Evolutionary conservation across 2,797 vertebrate species (phyloP).

Genomic region (Eulemur rubriventer): DNA sequence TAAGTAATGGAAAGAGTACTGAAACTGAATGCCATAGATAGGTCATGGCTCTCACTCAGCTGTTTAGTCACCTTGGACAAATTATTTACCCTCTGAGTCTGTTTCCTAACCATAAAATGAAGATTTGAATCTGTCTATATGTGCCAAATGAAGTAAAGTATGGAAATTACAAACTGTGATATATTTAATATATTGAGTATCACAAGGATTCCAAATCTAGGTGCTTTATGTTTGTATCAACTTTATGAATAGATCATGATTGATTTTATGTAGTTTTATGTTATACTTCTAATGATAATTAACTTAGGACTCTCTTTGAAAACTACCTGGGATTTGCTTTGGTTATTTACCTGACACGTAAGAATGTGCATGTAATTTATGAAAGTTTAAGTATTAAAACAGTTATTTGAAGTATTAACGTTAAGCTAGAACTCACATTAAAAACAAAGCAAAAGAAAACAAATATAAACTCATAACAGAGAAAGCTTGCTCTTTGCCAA

Average conservation of each 20-base stretch:
- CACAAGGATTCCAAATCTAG: conserved; percentile 22
- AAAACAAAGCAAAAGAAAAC: neutral
- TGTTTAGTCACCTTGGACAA: neutral
- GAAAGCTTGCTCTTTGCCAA: conserved; percentile 3
- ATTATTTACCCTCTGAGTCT: neutral
- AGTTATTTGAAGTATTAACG: conserved; percentile 27
- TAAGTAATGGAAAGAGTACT: neutral
- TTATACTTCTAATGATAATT: conserved; percentile 38
- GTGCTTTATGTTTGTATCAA: neutral
- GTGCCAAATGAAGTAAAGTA: neutral
- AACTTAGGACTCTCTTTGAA: conserved; percentile 45
- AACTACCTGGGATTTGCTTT: conserved; percentile 8
- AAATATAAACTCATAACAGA: neutral
- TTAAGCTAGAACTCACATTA: conserved; percentile 2
- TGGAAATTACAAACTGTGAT: neutral
- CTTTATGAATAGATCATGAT: neutral
- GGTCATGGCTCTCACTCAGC: neutral
- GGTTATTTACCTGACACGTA: neutral
- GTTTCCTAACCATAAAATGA: conserved; percentile 27
- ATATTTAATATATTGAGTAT: neutral
- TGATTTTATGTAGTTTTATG: conserved; percentile 20
- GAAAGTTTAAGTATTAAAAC: conserved; percentile 14
- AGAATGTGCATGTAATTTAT: neutral
- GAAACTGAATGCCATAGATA: neutral
- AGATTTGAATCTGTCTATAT: neutral